phyloP scores from a whole-genome alignment of 2,888 invertebrate genomes.

The Leptura quadrifasciata region DNA sequence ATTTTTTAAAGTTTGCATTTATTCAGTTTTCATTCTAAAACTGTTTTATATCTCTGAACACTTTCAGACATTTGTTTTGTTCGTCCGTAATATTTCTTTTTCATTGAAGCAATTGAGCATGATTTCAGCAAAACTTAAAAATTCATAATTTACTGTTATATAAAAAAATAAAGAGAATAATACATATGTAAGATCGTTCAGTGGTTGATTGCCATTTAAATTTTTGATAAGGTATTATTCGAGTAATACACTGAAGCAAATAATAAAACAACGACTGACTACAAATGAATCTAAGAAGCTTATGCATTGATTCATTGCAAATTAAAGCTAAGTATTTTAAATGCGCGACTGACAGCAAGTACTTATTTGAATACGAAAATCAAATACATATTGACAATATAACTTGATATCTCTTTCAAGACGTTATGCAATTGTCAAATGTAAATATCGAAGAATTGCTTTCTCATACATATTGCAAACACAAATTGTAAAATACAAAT shows the following conservation, averaged over 20 bases:
- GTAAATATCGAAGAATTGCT: slow-evolving; percentile 50
- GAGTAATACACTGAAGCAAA: background rate
- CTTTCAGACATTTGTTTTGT: too few species aligned
- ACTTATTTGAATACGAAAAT: background rate
- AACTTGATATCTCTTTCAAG: slow-evolving; percentile 1
- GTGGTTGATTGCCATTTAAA: background rate
- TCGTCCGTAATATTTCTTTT: too few species aligned
- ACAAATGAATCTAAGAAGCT: background rate
- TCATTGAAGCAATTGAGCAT: too few species aligned
- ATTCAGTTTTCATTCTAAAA: too few species aligned
- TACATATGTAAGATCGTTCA: too few species aligned
- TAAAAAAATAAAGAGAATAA: too few species aligned
- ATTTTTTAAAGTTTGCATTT: too few species aligned
- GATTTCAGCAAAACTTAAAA: too few species aligned
- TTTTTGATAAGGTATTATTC: background rate
- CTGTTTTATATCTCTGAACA: too few species aligned
- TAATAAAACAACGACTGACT: background rate
- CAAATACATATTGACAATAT: background rate
- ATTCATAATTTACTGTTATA: too few species aligned
- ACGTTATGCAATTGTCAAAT: background rate
- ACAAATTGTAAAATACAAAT: slow-evolving; percentile 55
- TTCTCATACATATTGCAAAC: slow-evolving; percentile 49
- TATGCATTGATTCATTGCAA: background rate
- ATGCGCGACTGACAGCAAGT: background rate
- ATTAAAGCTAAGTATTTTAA: background rate